Evolutionary conservation across 1,140 invertebrate genomes (phyloP).

Genomic region (Augochlora pura): DNA sequence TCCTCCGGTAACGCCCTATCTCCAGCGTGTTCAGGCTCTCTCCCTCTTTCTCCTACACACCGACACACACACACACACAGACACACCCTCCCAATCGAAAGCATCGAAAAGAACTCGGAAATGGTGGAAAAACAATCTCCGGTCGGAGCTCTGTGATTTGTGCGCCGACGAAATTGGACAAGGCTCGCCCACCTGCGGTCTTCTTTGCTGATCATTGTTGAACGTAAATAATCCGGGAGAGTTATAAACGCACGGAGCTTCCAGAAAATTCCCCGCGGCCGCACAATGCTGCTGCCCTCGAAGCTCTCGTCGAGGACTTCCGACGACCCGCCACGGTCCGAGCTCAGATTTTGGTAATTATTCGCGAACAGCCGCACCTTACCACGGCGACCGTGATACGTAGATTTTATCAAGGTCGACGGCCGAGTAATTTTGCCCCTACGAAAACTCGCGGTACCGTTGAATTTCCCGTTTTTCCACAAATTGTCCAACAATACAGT

Average conservation of each 20-base stretch:
- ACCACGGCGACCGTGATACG: too few relatives aligned
- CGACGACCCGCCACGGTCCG: neutral
- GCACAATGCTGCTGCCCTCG: neutral
- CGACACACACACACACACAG: too few relatives aligned
- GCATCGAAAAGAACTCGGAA: neutral
- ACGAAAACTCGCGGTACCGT: too few relatives aligned
- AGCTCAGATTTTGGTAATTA: too few relatives aligned
- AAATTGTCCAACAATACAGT: too few relatives aligned
- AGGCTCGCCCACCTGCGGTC: neutral
- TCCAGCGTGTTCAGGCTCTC: neutral
- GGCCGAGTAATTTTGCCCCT: too few relatives aligned
- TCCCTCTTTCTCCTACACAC: too few relatives aligned
- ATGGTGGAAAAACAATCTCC: neutral
- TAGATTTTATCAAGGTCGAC: too few relatives aligned
- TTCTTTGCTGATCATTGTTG: neutral
- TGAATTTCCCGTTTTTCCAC: too few relatives aligned
- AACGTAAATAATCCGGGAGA: neutral
- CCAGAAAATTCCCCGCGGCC: neutral
- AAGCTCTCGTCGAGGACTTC: neutral
- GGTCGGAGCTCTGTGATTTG: too few relatives aligned
- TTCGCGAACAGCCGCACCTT: too few relatives aligned
- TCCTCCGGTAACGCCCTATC: constrained; percentile 9
- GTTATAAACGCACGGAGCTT: constrained; percentile 7
- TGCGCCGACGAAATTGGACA: too few relatives aligned
- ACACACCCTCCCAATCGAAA: neutral